Percentiles rank a stretch among this genome's conserved stretches.
These are phyloP conservation scores for Parauchenoglanis punctatus DNA, from an alignment of 2,797 vertebrate genomes.

Conservation along the genomic window DNA sequence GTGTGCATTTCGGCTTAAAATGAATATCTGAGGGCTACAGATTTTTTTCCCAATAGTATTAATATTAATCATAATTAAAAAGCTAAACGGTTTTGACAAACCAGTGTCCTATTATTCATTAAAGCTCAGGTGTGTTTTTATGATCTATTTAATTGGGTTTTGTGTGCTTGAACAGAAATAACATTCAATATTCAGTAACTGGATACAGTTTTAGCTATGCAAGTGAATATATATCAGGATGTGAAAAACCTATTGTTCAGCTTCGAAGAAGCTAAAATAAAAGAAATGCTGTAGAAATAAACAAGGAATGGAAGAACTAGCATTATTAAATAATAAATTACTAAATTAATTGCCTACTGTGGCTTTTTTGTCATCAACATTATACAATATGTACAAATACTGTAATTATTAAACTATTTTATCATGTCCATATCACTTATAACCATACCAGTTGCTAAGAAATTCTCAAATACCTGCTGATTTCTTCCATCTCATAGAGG, in stretches of 20 bases:
- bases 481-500: conserved; percentile 62
- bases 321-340: no score
- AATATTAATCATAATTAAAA: neutral
- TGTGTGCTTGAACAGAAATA: neutral
- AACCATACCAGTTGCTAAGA: neutral
- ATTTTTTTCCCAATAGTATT: neutral
- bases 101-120: neutral
- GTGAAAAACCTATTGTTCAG: neutral
- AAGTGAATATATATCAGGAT: neutral
- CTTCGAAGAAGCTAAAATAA: neutral
- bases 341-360: no score
- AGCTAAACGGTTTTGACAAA: neutral
- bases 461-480: conserved; percentile 50
- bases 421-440: neutral
- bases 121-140: neutral
- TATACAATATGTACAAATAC: neutral
- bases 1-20: neutral
- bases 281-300: neutral
- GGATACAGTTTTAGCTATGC: neutral
- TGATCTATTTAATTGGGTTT: neutral
- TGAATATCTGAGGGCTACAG: neutral
- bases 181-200: neutral
- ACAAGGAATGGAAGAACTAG: no score
- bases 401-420: neutral
- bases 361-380: no score